Conservation (phyloP, 2,888 invertebrate species). For the Acrobasis consociella region DNA sequence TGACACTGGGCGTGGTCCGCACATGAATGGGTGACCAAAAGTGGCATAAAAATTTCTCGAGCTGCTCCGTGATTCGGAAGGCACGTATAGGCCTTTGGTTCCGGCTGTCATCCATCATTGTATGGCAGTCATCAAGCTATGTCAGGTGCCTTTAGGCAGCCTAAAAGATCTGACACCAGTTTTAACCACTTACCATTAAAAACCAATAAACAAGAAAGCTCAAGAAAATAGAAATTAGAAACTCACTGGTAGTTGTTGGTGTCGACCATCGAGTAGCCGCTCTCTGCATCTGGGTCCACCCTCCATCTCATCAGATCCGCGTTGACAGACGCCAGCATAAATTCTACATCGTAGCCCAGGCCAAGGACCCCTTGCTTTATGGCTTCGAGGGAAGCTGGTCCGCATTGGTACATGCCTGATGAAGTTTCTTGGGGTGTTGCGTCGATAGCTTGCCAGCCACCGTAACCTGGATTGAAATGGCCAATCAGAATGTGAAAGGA, state of each 20-base stretch:
- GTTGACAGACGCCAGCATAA: slow-evolving; percentile 92
- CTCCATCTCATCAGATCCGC: slow-evolving; percentile 92
- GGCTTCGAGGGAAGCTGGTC: slow-evolving; percentile 90
- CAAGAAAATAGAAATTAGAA: neutral
- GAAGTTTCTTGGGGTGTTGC: slow-evolving; percentile 93
- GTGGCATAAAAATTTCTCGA: too few species aligned
- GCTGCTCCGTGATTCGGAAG: too few species aligned
- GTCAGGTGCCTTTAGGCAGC: too few species aligned
- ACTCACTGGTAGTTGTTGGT: slow-evolving; percentile 89
- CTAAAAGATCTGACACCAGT: too few species aligned
- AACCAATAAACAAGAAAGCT: too few species aligned
- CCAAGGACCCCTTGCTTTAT: slow-evolving; percentile 90
- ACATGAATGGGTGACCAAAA: too few species aligned
- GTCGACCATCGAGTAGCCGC: slow-evolving; percentile 86
- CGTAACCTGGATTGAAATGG: slow-evolving; percentile 81
- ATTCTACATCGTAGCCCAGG: slow-evolving; percentile 88
- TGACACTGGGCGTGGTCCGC: too few species aligned
- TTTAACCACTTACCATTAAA: too few species aligned
- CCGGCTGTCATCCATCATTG: too few species aligned
- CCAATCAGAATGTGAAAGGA: neutral
- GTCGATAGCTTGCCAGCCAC: slow-evolving; percentile 96
- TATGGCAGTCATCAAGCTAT: too few species aligned
- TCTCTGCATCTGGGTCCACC: slow-evolving; percentile 83
- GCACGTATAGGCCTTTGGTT: too few species aligned
- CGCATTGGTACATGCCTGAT: slow-evolving; percentile 88